phyloP scores from a whole-genome alignment of 2,888 invertebrate species.

The Slavum lentiscoides region DNA sequence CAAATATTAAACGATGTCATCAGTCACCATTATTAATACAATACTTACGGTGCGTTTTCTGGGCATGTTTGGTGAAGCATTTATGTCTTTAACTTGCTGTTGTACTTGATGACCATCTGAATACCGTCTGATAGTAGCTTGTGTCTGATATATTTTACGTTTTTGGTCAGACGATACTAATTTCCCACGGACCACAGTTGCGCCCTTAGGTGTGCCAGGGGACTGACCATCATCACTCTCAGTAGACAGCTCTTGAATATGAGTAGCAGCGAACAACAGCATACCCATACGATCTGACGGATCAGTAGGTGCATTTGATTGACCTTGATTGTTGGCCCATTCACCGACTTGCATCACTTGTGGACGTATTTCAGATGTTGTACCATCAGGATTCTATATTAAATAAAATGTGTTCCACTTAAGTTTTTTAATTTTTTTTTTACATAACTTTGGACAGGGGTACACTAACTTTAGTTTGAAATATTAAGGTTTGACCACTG shows the following conservation, averaged over 20 bases:
- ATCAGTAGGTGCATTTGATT: slow-evolving; percentile 50
- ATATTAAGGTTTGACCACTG: slow-evolving; percentile 41
- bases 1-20: background rate
- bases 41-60: slow-evolving; percentile 43
- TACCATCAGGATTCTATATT: slow-evolving; percentile 46
- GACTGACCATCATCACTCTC: slow-evolving; percentile 45
- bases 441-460: background rate
- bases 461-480: slow-evolving; percentile 50
- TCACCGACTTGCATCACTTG: slow-evolving; percentile 51
- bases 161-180: slow-evolving; percentile 46
- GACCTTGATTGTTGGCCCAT: slow-evolving; percentile 48
- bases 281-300: slow-evolving; percentile 48
- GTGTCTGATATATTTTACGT: slow-evolving; percentile 47
- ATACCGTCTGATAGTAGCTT: slow-evolving; percentile 48
- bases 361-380: slow-evolving; percentile 47
- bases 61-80: slow-evolving; percentile 40
- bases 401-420: background rate
- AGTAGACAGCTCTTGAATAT: slow-evolving; percentile 41
- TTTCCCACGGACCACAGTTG: slow-evolving; percentile 46
- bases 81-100: slow-evolving; percentile 44
- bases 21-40: background rate
- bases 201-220: slow-evolving; percentile 36
- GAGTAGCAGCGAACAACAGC: slow-evolving; percentile 44
- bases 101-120: slow-evolving; percentile 40
- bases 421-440: background rate